Conservation (phyloP, 2,888 invertebrate genomes). For the Napeogenes sylphis region DNA sequence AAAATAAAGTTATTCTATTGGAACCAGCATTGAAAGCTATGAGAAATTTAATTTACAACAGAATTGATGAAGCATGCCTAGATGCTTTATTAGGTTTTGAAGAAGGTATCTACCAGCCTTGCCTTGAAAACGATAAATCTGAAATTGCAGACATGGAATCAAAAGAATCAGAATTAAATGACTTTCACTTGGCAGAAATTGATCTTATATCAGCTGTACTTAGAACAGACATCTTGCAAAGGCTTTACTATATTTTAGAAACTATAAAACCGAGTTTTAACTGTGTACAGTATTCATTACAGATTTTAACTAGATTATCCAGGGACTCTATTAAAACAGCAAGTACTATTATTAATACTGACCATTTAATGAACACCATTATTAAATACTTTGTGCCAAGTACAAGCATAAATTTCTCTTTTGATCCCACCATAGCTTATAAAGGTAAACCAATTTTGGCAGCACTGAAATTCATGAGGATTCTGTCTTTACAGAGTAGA, state of each 20-base stretch:
- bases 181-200: conserved; percentile 90
- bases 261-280: conserved; percentile 83
- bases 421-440: conserved; percentile 71
- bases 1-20: conserved; percentile 84
- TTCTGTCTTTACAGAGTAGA: conserved; percentile 80
- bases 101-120: conserved; percentile 81
- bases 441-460: conserved; percentile 81
- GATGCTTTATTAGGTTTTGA: conserved; percentile 83
- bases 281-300: conserved; percentile 85
- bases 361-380: conserved; percentile 80
- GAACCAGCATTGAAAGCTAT: conserved; percentile 87
- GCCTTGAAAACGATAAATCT: conserved; percentile 68
- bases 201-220: conserved; percentile 86
- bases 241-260: conserved; percentile 86
- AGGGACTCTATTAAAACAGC: conserved; percentile 86
- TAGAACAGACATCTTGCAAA: conserved; percentile 85
- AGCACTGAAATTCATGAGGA: conserved; percentile 85
- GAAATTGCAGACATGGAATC: conserved; percentile 77
- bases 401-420: conserved; percentile 54
- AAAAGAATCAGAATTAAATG: conserved; percentile 82
- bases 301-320: conserved; percentile 87
- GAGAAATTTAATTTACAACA: conserved; percentile 84
- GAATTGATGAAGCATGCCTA: conserved; percentile 87
- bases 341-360: conserved; percentile 78
- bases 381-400: conserved; percentile 78